These are phyloP conservation scores for Desmodus rotundus DNA, from an alignment of 2,113 vertebrate species.

Conservation along the genomic window DNA sequence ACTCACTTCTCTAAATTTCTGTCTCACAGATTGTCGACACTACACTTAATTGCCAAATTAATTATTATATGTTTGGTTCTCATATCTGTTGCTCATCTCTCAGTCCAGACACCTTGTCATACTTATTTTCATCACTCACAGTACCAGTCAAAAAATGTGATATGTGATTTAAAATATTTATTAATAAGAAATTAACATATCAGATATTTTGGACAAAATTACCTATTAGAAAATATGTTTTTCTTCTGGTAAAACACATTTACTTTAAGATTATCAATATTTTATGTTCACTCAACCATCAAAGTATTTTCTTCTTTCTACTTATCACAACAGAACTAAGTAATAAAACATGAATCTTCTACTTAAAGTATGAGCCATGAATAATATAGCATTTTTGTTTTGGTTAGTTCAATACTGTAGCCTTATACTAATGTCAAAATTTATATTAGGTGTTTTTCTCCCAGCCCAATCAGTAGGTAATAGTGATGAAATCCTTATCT, in stretches of 20 bases:
- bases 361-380: background rate
- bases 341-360: background rate
- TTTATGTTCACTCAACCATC: background rate
- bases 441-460: background rate
- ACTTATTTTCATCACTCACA: background rate
- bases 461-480: background rate
- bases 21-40: background rate
- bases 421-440: background rate
- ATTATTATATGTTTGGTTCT: background rate
- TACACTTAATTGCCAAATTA: background rate
- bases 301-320: background rate
- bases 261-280: background rate
- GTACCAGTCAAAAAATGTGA: background rate
- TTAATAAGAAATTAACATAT: background rate
- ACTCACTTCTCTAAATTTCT: background rate
- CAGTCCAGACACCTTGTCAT: background rate
- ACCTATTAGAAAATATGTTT: background rate
- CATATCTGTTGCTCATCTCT: background rate
- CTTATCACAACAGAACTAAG: background rate
- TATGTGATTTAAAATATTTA: background rate
- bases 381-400: background rate
- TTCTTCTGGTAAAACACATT: background rate
- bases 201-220: background rate
- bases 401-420: background rate
- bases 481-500: background rate